Evolutionary conservation across 1,140 invertebrate genomes (phyloP).

Genomic region (Heliothis virescens): DNA sequence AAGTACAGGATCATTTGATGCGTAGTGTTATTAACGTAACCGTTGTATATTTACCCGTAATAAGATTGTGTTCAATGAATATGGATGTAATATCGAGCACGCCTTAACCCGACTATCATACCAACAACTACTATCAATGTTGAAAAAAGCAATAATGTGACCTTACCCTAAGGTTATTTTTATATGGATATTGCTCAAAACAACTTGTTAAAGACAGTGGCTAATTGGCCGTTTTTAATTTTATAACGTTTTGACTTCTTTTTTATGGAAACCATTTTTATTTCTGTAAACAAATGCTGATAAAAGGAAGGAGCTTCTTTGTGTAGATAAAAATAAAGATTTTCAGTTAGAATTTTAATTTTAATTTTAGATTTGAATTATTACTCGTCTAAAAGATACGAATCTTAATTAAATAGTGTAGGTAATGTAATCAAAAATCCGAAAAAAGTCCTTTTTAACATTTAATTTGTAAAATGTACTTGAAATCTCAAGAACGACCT

Average conservation of each 20-base stretch:
- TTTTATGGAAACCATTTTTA: background rate
- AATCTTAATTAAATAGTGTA: too few species aligned
- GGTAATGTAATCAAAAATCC: too few species aligned
- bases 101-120: background rate
- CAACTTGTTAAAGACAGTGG: background rate
- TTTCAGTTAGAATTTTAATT: too few species aligned
- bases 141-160: slow-evolving; percentile 12
- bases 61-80: slow-evolving; percentile 7
- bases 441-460: too few species aligned
- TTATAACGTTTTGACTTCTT: background rate
- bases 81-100: background rate
- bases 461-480: too few species aligned
- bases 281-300: background rate
- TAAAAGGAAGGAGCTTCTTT: too few species aligned
- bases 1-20: background rate
- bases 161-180: background rate
- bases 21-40: background rate
- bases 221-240: background rate
- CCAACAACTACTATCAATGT: background rate
- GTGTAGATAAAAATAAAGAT: too few species aligned
- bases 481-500: too few species aligned
- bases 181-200: slow-evolving; percentile 18
- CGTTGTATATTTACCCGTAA: background rate
- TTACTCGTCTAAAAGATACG: too few species aligned
- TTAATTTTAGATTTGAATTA: too few species aligned